phyloP scores from a whole-genome alignment of 2,113 vertebrate species.

The Corydoras sp. region DNA sequence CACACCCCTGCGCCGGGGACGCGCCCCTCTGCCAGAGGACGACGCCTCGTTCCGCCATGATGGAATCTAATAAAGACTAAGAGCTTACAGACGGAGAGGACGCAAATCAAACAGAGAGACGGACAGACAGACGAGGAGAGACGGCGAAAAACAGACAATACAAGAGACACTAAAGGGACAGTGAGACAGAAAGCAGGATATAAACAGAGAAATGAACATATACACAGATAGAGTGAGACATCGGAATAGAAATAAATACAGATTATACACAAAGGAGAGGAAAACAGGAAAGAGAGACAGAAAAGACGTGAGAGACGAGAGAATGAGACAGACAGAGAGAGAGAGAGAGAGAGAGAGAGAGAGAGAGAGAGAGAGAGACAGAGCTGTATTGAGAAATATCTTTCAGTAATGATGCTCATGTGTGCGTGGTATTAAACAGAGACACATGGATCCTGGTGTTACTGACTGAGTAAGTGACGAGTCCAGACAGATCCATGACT shows the following conservation, averaged over 20 bases:
- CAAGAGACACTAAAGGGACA: too few species aligned
- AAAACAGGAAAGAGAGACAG: too few species aligned
- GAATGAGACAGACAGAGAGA: not conserved
- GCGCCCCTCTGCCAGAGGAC: not conserved
- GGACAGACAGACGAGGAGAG: too few species aligned
- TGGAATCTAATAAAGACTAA: not conserved
- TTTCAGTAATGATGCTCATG: slow-evolving; percentile 18
- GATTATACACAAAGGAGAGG: too few species aligned
- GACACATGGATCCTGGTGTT: slow-evolving; percentile 14
- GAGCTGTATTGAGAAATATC: not conserved
- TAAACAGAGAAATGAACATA: too few species aligned
- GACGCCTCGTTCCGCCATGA: not conserved
- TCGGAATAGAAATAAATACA: too few species aligned
- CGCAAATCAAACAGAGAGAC: too few species aligned
- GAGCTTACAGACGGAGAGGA: too few species aligned
- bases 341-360: not conserved
- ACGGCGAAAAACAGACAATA: too few species aligned
- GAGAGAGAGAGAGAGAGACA: not conserved
- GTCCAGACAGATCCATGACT: slow-evolving; percentile 9
- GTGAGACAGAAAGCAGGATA: too few species aligned
- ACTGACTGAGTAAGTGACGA: slow-evolving; percentile 21
- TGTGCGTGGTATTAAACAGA: slow-evolving; percentile 27
- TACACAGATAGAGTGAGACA: too few species aligned
- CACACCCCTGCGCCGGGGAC: not conserved
- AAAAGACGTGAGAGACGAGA: too few species aligned